Evolutionary conservation across 2,113 vertebrate genomes (phyloP), one percentile per base, ranked within the genome.

Genomic region (Chloebia gouldiae): DNA sequence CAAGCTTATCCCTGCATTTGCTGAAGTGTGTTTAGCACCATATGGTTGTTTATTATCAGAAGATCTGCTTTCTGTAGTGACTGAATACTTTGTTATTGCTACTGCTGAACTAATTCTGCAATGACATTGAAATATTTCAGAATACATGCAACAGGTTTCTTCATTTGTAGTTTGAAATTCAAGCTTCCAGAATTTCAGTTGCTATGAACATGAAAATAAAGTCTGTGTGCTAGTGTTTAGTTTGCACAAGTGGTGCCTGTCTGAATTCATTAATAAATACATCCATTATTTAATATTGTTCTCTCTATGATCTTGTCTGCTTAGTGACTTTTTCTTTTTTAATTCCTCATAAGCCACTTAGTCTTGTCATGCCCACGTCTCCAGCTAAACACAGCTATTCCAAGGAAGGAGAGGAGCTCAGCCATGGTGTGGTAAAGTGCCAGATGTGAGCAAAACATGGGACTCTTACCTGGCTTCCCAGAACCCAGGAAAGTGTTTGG

Each of bases 31-130:
- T 81, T 66, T 54, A 73, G 53, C 66, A 44, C 53, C 27, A 37
- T 6, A 4, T 1, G 0, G 2, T 24, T 61, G 45, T 63, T 93
- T 70, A 35, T 72, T 44, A 27, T 54, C 42, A 39, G 75, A 78
- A 25, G 73, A 72, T 66, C 91, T 88, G 95, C 81, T 92, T 93
- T 77, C 51, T 83, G 79, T 93, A 93, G 68, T 39, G 42, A 45
- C 63, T 75, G n/a, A 80, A 49, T 77, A 50, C 23, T 88, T 88
- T 37, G 37, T 51, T 91, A 72, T 19, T 86, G 76, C 88, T 92
- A 15, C 71, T 77, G 82, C 82, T 66, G 71, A 83, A 44, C 40
- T 83, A 54, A 63, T 77, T 88, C 40, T 92, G 25, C n/a, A 50
- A 42, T 28, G 75, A 50, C 47, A 4, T 6, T 61, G 59, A 66